These are phyloP conservation scores for Therioaphis trifolii DNA, from an alignment of 2,888 invertebrate species.

Conservation along the genomic window DNA sequence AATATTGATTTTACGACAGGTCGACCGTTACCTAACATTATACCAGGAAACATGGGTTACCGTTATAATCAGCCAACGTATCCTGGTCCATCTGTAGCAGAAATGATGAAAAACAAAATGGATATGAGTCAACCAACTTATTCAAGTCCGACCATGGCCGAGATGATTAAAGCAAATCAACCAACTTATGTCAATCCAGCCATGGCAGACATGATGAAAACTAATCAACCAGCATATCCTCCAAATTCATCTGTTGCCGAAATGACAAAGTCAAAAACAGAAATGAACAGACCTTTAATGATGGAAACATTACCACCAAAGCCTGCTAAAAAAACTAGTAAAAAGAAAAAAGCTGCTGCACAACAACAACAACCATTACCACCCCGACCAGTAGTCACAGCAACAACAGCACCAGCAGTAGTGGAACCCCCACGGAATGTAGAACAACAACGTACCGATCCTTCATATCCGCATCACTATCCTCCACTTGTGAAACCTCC, in stretches of 20 bases:
- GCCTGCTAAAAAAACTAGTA: slow-evolving; percentile 45
- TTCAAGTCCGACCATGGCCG: slow-evolving; percentile 45
- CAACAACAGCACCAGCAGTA: slow-evolving; percentile 47
- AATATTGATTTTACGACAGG: slow-evolving; percentile 63
- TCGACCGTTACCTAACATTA: slow-evolving; percentile 64
- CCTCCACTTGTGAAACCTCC: slow-evolving; percentile 74
- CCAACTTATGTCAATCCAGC: slow-evolving; percentile 21
- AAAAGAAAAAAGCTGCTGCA: slow-evolving; percentile 59
- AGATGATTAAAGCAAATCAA: slow-evolving; percentile 55
- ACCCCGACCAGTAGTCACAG: slow-evolving; percentile 64
- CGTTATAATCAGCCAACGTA: slow-evolving; percentile 64
- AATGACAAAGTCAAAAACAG: slow-evolving; percentile 52
- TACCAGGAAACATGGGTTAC: slow-evolving; percentile 65
- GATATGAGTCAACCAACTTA: slow-evolving; percentile 55
- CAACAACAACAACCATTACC: slow-evolving; percentile 52
- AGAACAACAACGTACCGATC: slow-evolving; percentile 36
- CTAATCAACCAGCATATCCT: slow-evolving; percentile 46
- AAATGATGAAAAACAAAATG: slow-evolving; percentile 57
- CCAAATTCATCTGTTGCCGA: slow-evolving; percentile 33
- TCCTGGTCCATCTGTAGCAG: slow-evolving; percentile 31
- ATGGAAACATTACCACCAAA: slow-evolving; percentile 36
- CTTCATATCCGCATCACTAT: slow-evolving; percentile 61
- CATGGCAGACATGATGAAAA: slow-evolving; percentile 55
- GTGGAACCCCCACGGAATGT: slow-evolving; percentile 57
- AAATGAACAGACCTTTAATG: slow-evolving; percentile 51